These are phyloP conservation scores for Oedothorax gibbosus DNA, from an alignment of 1,140 invertebrate species.

Conservation along the genomic window DNA sequence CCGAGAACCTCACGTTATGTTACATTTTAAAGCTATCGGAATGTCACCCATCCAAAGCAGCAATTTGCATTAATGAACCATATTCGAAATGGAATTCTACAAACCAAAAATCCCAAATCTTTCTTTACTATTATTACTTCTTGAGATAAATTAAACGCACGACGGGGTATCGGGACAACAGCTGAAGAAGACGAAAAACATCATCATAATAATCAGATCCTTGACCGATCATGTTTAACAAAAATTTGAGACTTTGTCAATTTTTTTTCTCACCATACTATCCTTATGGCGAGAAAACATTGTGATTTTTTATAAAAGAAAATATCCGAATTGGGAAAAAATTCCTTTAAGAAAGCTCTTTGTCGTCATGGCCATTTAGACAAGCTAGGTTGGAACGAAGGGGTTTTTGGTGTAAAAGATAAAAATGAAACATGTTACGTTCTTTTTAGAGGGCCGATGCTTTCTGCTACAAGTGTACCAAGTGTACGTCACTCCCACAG, in stretches of 20 bases:
- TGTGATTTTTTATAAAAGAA: constrained; percentile 1
- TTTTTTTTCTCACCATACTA: neutral
- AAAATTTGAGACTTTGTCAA: constrained; percentile 19
- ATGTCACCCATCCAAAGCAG: too few species aligned
- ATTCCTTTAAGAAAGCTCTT: constrained; percentile 10
- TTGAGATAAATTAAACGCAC: neutral
- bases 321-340: constrained; percentile 1
- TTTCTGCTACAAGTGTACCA: too few species aligned
- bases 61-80: neutral
- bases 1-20: too few species aligned
- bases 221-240: constrained; percentile 45
- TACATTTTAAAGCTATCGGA: too few species aligned
- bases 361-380: constrained; percentile 48
- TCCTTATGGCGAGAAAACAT: constrained; percentile 2
- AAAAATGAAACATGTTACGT: too few species aligned
- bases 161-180: neutral
- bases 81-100: neutral
- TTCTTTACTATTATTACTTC: neutral
- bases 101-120: neutral
- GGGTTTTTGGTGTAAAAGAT: too few species aligned
- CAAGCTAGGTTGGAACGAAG: constrained; percentile 33
- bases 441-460: too few species aligned
- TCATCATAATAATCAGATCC: constrained; percentile 22
- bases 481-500: too few species aligned
- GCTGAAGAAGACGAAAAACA: neutral